Conservation (phyloP, 2,888 invertebrate species). For the Andrena dorsata region DNA sequence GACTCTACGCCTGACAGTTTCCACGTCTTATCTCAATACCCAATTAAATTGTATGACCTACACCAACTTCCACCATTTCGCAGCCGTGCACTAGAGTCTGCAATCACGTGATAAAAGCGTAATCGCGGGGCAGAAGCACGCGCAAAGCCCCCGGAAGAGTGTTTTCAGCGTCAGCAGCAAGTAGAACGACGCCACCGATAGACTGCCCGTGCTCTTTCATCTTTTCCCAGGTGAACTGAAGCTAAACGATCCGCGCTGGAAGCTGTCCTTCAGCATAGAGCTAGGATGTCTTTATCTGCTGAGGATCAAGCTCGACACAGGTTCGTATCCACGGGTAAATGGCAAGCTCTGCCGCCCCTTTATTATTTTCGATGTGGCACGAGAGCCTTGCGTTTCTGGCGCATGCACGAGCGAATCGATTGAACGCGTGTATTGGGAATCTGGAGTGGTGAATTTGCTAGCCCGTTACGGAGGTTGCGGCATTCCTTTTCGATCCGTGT, state of each 20-base stretch:
- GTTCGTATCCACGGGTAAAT: conserved; percentile 50
- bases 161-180: not conserved
- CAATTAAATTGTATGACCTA: not conserved
- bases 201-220: conserved; percentile 59
- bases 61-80: not conserved
- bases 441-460: conserved; percentile 11
- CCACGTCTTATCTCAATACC: not conserved
- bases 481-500: conserved; percentile 4
- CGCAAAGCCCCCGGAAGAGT: conserved; percentile 5
- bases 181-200: conserved; percentile 4
- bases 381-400: not conserved
- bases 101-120: conserved; percentile 29
- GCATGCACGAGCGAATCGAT: conserved; percentile 32
- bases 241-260: conserved; percentile 58
- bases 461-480: conserved; percentile 11
- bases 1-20: no score
- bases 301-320: conserved; percentile 22
- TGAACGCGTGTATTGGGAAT: conserved; percentile 18
- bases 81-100: not conserved
- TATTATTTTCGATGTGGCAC: conserved; percentile 64
- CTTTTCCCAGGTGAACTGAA: conserved; percentile 60
- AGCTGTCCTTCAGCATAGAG: conserved; percentile 53
- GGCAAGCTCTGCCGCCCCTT: conserved; percentile 59
- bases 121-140: conserved; percentile 24
- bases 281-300: conserved; percentile 55